Conservation (phyloP, 2,797 vertebrate species). For the Oreochromis grahami region DNA sequence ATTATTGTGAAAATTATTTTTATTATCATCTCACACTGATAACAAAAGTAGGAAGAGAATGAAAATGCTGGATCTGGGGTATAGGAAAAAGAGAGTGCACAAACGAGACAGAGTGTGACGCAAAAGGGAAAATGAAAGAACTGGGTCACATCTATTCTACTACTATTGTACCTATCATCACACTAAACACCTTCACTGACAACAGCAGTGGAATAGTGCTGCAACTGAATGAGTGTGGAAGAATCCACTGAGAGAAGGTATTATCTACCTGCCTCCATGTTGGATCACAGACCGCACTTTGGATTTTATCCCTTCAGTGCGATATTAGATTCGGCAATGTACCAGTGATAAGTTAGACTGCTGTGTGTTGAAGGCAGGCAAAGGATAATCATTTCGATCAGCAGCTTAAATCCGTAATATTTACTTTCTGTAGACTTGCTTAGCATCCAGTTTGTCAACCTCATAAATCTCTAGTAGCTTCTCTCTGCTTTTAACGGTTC, state of each 20-base stretch:
- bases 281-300: neutral
- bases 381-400: neutral
- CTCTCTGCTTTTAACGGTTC: constrained; percentile 1
- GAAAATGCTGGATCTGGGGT: neutral
- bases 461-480: neutral
- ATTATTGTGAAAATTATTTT: constrained; percentile 44
- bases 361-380: neutral
- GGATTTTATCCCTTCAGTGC: neutral
- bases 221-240: neutral
- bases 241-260: neutral
- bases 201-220: neutral
- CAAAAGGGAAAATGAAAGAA: constrained; percentile 45
- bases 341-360: neutral
- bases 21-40: constrained; percentile 48
- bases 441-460: neutral
- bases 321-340: neutral
- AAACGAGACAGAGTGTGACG: neutral
- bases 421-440: neutral
- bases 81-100: neutral
- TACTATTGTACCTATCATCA: constrained; percentile 22
- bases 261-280: neutral
- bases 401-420: neutral
- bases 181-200: constrained; percentile 14
- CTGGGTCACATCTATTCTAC: constrained; percentile 49
- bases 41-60: constrained; percentile 23